phyloP scores from a whole-genome alignment of 2,888 invertebrate species.

The Drosophila ezoana region DNA sequence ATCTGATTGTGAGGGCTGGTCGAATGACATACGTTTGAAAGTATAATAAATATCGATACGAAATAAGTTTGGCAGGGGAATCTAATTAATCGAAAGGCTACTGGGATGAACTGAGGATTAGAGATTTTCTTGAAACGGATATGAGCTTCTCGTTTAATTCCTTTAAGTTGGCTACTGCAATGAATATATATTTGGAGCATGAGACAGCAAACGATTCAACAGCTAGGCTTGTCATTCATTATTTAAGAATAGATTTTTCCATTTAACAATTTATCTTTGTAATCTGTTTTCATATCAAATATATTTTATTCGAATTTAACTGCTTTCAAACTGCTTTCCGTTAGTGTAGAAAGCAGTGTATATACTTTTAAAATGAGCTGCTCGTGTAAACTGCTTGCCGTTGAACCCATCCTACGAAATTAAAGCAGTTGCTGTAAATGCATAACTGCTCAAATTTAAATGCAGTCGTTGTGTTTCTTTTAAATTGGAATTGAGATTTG shows the following conservation, averaged over 20 bases:
- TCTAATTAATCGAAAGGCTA: constrained; percentile 48
- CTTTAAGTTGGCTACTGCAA: neutral
- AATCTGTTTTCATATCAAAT: neutral
- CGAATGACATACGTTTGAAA: constrained; percentile 34
- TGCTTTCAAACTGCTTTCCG: neutral
- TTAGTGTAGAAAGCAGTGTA: constrained; percentile 1
- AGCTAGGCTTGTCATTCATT: constrained; percentile 3
- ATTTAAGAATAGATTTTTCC: neutral
- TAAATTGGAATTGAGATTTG: too few species aligned
- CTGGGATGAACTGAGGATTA: neutral
- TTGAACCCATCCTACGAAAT: neutral
- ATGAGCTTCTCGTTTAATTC: constrained; percentile 12
- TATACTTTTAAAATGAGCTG: neutral
- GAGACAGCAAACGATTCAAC: neutral
- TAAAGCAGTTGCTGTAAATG: neutral
- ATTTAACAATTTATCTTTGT: neutral
- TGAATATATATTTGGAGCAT: neutral
- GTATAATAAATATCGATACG: constrained; percentile 20
- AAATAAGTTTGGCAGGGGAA: constrained; percentile 9
- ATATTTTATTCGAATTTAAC: neutral
- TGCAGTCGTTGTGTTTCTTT: too few species aligned
- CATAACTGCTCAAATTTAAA: too few species aligned
- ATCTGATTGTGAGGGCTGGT: constrained; percentile 48
- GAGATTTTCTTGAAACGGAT: constrained; percentile 3
- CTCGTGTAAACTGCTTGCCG: constrained; percentile 6